Evolutionary conservation across 2,113 vertebrate genomes (phyloP), one percentile per base, ranked within the genome.

Genomic region (Tupaia tana): DNA sequence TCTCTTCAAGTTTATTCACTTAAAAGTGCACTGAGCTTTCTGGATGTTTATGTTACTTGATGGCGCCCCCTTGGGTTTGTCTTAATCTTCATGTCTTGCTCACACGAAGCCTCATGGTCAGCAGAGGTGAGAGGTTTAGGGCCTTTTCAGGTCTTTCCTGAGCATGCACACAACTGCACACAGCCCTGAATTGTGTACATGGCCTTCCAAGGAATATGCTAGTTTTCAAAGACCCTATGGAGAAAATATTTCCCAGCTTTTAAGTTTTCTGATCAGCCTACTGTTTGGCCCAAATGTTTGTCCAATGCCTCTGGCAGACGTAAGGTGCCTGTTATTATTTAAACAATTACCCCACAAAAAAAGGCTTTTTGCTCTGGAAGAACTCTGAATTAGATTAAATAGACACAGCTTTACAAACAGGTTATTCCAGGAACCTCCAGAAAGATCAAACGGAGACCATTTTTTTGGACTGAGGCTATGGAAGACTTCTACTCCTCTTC

Each of bases 1-100:
- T 81, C 34, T 75, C 71, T 84, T 79, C 80, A 94, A 43, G 59
- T 69, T 85, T 89, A 81, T 92, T 89, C 69, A 56, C 19, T 73
- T 89, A 12, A 25, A 25, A 79, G 61, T 66, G 84, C 43, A 79
- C 5, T n/a, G 52, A 79, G 52, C 61, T 84, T 89, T 84, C 52
- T 71, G 24, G 24, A 89, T 78, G 9, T 59, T 7, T 58, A 31
- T 31, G 20, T 84, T 56, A 43, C 43, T 43, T 43, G 43, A 43
- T 43, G 43, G 43, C 43, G 43, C 43, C 43, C 43, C 43, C 43
- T 43, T 6, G 43, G 43, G 43, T 63, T n/a, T 82, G 73, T 29
- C 52, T 89, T 66, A 73, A 84, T 56, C 19, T 14, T 67, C 9
- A 71, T 13, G 66, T 89, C 20, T 16, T 77, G 59, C 29, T 31